phyloP scores from a whole-genome alignment of 2,113 vertebrate species.

The Orcinus orca region DNA sequence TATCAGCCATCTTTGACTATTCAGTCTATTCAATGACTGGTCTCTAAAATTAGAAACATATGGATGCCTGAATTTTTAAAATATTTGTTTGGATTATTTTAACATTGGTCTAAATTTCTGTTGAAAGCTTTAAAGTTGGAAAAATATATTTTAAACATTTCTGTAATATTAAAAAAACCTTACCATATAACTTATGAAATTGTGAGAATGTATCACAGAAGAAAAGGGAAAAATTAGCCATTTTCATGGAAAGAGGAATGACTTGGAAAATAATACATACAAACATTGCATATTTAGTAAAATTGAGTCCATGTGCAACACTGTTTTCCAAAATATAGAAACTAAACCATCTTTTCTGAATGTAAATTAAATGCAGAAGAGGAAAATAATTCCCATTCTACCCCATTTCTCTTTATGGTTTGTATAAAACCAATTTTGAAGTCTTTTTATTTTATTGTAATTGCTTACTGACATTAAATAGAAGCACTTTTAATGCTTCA shows the following conservation, averaged over 20 bases:
- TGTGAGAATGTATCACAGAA: conserved; percentile 57
- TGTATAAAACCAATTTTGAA: conserved; percentile 67
- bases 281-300: conserved; percentile 74
- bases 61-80: neutral
- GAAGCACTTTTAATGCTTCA: conserved; percentile 58
- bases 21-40: neutral
- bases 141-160: conserved; percentile 43
- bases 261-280: conserved; percentile 66
- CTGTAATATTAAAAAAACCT: conserved; percentile 47
- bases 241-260: conserved; percentile 66
- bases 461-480: conserved; percentile 69
- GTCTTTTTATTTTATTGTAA: conserved; percentile 66
- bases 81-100: conserved; percentile 25
- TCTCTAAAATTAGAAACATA: conserved; percentile 44
- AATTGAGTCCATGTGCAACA: conserved; percentile 73
- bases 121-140: conserved; percentile 34
- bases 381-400: conserved; percentile 67
- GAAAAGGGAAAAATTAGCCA: conserved; percentile 42
- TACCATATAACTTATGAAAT: conserved; percentile 52
- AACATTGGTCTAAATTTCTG: neutral
- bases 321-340: conserved; percentile 74
- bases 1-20: neutral
- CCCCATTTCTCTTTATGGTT: conserved; percentile 64
- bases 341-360: conserved; percentile 58
- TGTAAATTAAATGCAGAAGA: conserved; percentile 76